These are phyloP conservation scores for Callitettix versicolor DNA, from an alignment of 1,140 invertebrate genomes.

Conservation along the genomic window DNA sequence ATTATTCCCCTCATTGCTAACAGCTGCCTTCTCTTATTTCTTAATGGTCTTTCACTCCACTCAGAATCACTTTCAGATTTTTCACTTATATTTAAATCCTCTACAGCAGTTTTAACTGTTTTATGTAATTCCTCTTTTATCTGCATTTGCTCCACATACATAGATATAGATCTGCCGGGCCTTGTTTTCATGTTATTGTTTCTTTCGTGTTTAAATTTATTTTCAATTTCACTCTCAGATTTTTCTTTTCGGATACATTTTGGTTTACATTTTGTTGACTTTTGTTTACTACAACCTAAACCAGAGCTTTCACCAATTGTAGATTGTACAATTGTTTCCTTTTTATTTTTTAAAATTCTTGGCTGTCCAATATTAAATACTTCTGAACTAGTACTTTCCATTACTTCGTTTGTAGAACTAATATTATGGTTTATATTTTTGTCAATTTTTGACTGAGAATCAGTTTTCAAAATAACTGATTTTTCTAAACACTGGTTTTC, in stretches of 20 bases:
- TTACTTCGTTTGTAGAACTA: too few species aligned
- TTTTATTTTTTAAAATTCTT: too few species aligned
- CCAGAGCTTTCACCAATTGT: too few species aligned
- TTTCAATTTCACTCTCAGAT: conserved; percentile 7
- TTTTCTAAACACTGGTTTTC: too few species aligned
- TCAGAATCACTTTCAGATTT: conserved; percentile 23
- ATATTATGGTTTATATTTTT: too few species aligned
- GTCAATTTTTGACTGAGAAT: too few species aligned
- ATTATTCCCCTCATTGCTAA: conserved; percentile 19
- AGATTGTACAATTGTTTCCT: too few species aligned
- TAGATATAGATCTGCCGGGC: not conserved
- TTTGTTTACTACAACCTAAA: too few species aligned
- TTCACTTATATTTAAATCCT: conserved; percentile 5
- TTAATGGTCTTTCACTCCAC: conserved; percentile 13
- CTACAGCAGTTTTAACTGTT: not conserved
- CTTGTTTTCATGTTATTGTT: not conserved
- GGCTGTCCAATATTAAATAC: too few species aligned
- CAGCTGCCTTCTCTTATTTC: conserved; percentile 19
- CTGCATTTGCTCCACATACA: not conserved
- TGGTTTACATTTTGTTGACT: too few species aligned
- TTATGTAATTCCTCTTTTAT: not conserved
- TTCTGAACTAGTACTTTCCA: too few species aligned
- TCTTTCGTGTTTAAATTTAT: not conserved
- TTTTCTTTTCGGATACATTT: conserved; percentile 2
- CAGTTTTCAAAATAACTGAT: too few species aligned